Percentiles rank a stretch among this genome's conserved stretches.
Conservation (phyloP, 2,888 invertebrate genomes). For the Saturnia japonica region DNA sequence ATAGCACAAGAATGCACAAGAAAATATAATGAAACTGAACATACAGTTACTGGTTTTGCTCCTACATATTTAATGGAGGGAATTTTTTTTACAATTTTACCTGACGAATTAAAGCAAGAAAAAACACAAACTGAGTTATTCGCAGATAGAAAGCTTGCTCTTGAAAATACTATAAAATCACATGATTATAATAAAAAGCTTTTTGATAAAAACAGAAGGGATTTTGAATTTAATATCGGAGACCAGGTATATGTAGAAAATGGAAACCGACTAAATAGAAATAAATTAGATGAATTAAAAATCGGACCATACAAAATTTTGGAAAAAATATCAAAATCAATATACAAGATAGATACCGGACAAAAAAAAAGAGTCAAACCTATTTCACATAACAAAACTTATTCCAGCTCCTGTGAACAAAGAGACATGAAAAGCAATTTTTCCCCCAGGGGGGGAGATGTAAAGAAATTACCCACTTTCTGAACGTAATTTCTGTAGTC, state of each 20-base stretch:
- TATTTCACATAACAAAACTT: conserved; percentile 32
- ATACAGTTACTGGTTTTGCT: neutral
- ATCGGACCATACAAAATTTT: no score
- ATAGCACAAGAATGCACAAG: conserved; percentile 12
- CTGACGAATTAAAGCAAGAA: conserved; percentile 29
- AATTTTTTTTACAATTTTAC: conserved; percentile 30
- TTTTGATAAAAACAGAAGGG: conserved; percentile 28
- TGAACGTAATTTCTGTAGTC: no score
- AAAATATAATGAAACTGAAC: conserved; percentile 17
- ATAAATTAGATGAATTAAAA: no score
- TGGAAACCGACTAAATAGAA: conserved; percentile 38
- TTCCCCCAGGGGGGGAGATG: no score
- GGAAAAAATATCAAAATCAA: no score
- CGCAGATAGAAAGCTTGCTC: conserved; percentile 32
- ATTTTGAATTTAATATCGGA: conserved; percentile 29
- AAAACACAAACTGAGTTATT: conserved; percentile 25
- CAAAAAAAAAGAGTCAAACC: conserved; percentile 35
- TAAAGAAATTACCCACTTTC: no score
- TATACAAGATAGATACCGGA: conserved; percentile 33
- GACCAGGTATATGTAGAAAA: conserved; percentile 38
- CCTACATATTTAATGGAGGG: conserved; percentile 36
- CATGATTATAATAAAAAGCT: conserved; percentile 33
- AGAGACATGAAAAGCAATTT: no score
- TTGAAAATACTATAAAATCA: conserved; percentile 34
- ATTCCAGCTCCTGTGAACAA: neutral